A percentile compares a stretch with the other conserved stretches of the same genome.
phyloP scores from a whole-genome alignment of 2,888 invertebrate genomes.

The Drosophila vallismaia region DNA sequence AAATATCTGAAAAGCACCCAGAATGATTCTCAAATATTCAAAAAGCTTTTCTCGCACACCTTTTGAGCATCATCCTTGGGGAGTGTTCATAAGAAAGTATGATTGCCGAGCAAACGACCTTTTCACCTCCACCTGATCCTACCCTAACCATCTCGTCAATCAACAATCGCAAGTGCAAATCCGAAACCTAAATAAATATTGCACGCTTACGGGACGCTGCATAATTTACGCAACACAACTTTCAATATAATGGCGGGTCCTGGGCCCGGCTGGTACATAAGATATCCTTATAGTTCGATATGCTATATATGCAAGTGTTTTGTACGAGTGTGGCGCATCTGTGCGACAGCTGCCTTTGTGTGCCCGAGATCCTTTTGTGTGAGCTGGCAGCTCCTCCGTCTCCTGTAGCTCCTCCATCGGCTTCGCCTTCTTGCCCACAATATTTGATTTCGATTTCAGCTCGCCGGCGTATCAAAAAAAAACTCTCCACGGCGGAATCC shows the following conservation, averaged over 20 bases:
- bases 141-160: conserved; percentile 13
- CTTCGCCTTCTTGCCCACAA: background rate
- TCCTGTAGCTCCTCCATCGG: background rate
- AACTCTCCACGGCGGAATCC: conserved; percentile 45
- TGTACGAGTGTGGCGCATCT: conserved; percentile 18
- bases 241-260: conserved; percentile 22
- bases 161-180: conserved; percentile 38
- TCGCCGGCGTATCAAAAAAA: conserved; percentile 56
- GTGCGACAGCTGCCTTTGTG: conserved; percentile 31
- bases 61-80: conserved; percentile 14
- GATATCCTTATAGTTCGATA: conserved; percentile 45
- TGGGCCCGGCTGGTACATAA: conserved; percentile 7
- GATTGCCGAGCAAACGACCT: conserved; percentile 12
- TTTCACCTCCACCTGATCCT: background rate
- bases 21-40: conserved; percentile 8
- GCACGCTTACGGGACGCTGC: conserved; percentile 43
- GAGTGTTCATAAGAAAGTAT: conserved; percentile 22
- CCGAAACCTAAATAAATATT: conserved; percentile 48
- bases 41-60: conserved; percentile 5
- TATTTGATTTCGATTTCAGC: conserved; percentile 58
- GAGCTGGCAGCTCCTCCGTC: background rate
- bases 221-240: conserved; percentile 62
- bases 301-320: conserved; percentile 2
- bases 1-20: conserved; percentile 37
- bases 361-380: conserved; percentile 38